A percentile compares a stretch with the other conserved stretches of the same genome.
These are phyloP conservation scores for Fistularia tabacaria DNA, from an alignment of 2,797 vertebrate genomes.

Conservation along the genomic window DNA sequence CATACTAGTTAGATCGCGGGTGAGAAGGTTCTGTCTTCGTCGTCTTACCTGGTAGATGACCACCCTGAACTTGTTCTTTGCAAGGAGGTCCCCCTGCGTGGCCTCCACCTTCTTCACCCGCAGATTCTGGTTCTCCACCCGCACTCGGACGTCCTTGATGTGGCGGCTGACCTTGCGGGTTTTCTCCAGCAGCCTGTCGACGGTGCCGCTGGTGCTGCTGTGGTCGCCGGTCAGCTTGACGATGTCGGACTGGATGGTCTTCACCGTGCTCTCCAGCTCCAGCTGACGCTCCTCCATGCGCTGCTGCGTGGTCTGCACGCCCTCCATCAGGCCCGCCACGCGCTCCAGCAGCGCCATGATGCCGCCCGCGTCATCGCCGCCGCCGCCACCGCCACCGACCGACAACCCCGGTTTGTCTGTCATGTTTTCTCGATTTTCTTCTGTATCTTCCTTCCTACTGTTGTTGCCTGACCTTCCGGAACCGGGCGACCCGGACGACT, in stretches of 20 bases:
- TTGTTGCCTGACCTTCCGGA: not conserved
- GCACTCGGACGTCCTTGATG: conserved; percentile 90
- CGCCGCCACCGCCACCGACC: conserved; percentile 60
- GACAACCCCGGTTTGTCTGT: conserved; percentile 69
- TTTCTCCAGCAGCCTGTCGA: conserved; percentile 91
- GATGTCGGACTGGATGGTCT: conserved; percentile 88
- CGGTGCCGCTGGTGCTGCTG: conserved; percentile 76
- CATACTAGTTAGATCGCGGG: too few species aligned
- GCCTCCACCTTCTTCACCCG: conserved; percentile 88
- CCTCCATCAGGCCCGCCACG: conserved; percentile 90
- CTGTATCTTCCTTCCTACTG: too few species aligned
- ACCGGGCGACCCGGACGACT: conserved; percentile 2
- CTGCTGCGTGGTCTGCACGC: conserved; percentile 89
- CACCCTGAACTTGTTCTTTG: conserved; percentile 96
- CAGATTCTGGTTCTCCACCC: conserved; percentile 88
- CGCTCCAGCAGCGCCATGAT: conserved; percentile 90
- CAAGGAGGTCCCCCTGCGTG: conserved; percentile 91
- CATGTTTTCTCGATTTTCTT: conserved; percentile 41
- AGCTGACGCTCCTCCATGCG: conserved; percentile 92
- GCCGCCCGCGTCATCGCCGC: conserved; percentile 81
- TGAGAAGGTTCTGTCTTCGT: not conserved
- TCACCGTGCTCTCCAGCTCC: conserved; percentile 87
- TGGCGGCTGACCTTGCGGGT: conserved; percentile 91
- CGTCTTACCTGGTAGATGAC: conserved; percentile 85
- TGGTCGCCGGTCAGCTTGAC: conserved; percentile 88